Evolutionary conservation across 2,797 vertebrate species (phyloP).

Genomic region (Neopelma chrysocephalum): DNA sequence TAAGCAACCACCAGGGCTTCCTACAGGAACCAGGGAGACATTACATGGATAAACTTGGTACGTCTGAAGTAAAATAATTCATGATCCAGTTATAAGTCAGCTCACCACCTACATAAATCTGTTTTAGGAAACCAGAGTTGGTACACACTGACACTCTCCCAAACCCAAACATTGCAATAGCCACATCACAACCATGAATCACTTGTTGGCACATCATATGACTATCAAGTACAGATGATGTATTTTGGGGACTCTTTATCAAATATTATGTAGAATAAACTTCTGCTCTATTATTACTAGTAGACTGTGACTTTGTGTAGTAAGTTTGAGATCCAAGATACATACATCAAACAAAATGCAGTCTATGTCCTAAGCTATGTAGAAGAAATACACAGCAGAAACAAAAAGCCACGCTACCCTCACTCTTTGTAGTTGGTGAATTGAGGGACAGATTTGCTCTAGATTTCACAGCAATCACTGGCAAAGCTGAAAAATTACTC

Average conservation of each 20-base stretch:
- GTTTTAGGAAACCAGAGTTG: not conserved
- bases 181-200: not conserved
- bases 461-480: not conserved
- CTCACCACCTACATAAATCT: not conserved
- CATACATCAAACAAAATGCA: accelerated
- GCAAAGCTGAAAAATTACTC: not conserved
- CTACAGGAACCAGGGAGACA: not conserved
- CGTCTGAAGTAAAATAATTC: not conserved
- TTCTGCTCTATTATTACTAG: not conserved
- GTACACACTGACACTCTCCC: not conserved
- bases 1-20: not conserved
- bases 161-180: not conserved
- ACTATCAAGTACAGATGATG: not conserved
- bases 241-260: not conserved
- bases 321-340: not conserved
- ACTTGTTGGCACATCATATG: not conserved
- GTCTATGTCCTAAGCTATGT: not conserved
- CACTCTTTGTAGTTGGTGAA: not conserved
- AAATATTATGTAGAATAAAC: not conserved
- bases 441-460: not conserved
- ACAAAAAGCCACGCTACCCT: not conserved
- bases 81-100: not conserved
- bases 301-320: not conserved
- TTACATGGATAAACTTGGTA: not conserved
- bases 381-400: not conserved